phyloP scores from a whole-genome alignment of 2,113 vertebrate species.

The Porphyrio hochstetteri region DNA sequence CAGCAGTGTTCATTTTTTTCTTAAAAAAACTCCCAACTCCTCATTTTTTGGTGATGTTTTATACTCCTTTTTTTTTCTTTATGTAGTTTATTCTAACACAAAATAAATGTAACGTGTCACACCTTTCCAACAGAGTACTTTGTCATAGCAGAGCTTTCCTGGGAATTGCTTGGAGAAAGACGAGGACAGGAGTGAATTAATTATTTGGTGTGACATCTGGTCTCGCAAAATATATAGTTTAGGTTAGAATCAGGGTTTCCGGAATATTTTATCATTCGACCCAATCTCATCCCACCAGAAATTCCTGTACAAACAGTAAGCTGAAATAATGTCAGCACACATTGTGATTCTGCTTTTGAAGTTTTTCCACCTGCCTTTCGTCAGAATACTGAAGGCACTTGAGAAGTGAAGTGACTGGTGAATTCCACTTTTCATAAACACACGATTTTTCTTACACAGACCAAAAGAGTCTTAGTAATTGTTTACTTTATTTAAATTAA shows the following conservation, averaged over 20 bases:
- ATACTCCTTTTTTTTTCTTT: background rate
- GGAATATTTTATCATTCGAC: background rate
- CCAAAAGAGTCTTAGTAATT: background rate
- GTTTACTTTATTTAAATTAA: background rate
- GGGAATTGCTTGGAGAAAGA: slow-evolving; percentile 5
- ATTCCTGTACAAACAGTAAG: background rate
- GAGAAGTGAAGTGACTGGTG: background rate
- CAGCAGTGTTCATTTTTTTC: slow-evolving; percentile 36
- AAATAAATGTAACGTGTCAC: slow-evolving; percentile 47
- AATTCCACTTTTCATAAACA: background rate
- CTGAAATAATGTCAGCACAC: background rate
- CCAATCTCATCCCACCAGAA: background rate
- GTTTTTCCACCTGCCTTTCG: background rate
- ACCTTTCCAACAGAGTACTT: slow-evolving; percentile 23
- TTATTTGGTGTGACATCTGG: background rate
- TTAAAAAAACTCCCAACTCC: background rate
- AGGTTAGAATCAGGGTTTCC: background rate
- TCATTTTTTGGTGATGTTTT: background rate
- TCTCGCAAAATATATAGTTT: background rate
- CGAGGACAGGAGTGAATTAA: background rate
- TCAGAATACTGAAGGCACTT: background rate
- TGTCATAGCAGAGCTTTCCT: slow-evolving; percentile 5
- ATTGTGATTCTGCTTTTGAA: background rate
- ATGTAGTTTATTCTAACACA: background rate
- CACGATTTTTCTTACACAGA: background rate